These are phyloP conservation scores for Gasterosteus aculeatus DNA, from an alignment of 2,113 vertebrate genomes.

Conservation along the genomic window DNA sequence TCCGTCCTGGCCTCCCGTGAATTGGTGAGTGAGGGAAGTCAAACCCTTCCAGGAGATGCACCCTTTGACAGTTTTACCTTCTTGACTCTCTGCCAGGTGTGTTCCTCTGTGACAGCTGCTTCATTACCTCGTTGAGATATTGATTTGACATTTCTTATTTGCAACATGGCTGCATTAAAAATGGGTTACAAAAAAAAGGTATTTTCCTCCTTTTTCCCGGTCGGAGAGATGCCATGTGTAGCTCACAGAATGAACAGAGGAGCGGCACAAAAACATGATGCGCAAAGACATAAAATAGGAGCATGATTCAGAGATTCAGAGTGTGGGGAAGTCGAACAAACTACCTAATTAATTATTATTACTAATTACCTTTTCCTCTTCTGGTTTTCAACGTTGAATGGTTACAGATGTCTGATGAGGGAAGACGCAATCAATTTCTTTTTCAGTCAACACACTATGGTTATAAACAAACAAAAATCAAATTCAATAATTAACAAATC, in stretches of 20 bases:
- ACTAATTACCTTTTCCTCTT: background rate
- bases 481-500: background rate
- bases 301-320: conserved; percentile 9
- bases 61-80: conserved; percentile 43
- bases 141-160: conserved; percentile 28
- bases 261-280: background rate
- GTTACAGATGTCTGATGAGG: background rate
- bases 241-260: background rate
- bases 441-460: background rate
- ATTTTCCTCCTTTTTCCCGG: background rate
- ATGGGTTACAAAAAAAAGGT: background rate
- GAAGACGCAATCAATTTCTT: background rate
- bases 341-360: no score
- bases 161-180: conserved; percentile 22
- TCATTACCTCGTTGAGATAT: conserved; percentile 33
- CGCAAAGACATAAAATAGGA: conserved; percentile 3
- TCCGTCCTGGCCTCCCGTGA: conserved; percentile 22
- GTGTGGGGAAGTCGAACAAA: background rate
- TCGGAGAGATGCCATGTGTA: background rate
- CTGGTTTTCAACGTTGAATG: background rate
- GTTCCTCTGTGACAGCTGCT: conserved; percentile 33
- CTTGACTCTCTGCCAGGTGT: conserved; percentile 31
- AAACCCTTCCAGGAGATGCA: conserved; percentile 31
- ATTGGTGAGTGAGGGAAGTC: conserved; percentile 33
- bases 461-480: background rate